phyloP scores from a whole-genome alignment of 2,888 invertebrate genomes.

The Spodoptera picta region DNA sequence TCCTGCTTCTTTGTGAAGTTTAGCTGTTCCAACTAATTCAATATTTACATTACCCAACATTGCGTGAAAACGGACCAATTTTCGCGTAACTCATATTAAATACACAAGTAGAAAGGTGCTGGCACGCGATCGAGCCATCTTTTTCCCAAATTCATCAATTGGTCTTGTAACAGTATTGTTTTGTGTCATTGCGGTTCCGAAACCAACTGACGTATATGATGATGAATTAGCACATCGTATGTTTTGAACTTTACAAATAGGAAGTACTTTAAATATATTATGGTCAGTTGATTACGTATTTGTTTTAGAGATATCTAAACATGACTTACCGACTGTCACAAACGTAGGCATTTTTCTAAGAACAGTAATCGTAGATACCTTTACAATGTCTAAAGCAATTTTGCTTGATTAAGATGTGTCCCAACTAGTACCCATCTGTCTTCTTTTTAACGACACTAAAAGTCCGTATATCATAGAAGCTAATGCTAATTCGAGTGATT shows the following conservation, averaged over 20 bases:
- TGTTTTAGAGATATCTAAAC: background rate
- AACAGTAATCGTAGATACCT: too few relatives aligned
- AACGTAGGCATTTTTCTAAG: too few relatives aligned
- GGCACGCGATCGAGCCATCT: conserved; percentile 63
- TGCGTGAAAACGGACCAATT: conserved; percentile 50
- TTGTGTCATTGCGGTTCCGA: conserved; percentile 28
- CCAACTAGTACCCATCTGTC: too few relatives aligned
- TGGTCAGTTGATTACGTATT: background rate
- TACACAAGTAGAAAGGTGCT: conserved; percentile 59
- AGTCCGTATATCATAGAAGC: too few relatives aligned
- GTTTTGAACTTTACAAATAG: conserved; percentile 36
- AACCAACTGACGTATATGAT: conserved; percentile 35
- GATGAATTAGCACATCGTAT: conserved; percentile 38
- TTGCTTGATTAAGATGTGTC: too few relatives aligned
- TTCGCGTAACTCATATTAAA: conserved; percentile 57
- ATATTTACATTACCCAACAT: conserved; percentile 36
- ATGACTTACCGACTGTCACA: background rate
- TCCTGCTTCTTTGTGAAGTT: conserved; percentile 1
- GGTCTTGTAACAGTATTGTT: conserved; percentile 45
- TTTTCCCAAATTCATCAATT: conserved; percentile 50
- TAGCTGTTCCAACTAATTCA: conserved; percentile 34
- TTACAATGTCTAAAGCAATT: too few relatives aligned
- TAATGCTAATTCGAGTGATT: background rate
- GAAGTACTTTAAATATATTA: conserved; percentile 8
- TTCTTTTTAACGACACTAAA: too few relatives aligned